Evolutionary conservation across 2,888 invertebrate species (phyloP).

Genomic region (Erynnis tages): DNA sequence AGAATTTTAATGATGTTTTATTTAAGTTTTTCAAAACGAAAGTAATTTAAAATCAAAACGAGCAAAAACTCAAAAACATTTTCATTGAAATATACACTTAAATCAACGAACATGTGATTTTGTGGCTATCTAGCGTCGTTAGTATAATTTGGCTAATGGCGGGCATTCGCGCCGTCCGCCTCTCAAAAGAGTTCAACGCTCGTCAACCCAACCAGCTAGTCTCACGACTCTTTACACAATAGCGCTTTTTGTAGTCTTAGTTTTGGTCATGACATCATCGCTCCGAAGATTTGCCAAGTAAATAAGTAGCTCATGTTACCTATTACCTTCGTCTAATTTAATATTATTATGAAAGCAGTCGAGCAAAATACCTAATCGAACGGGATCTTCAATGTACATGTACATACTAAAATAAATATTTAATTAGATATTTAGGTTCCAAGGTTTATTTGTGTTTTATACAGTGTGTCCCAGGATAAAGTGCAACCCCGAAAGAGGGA

Average conservation of each 20-base stretch:
- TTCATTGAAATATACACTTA: not conserved
- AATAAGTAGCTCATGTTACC: conserved; percentile 6
- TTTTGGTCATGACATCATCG: conserved; percentile 78
- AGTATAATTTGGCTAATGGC: conserved; percentile 70
- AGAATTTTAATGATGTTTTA: not conserved
- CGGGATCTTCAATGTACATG: no score
- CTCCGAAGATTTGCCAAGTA: not conserved
- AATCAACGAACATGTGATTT: conserved; percentile 1
- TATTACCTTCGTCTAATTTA: not conserved
- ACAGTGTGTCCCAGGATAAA: no score
- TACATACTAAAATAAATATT: no score
- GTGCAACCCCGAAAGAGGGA: no score
- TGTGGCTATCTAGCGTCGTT: conserved; percentile 40
- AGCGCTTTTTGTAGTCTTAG: conserved; percentile 71
- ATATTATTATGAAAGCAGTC: not conserved
- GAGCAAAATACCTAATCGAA: no score
- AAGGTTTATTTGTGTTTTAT: no score
- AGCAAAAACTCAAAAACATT: not conserved
- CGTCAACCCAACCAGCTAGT: conserved; percentile 65
- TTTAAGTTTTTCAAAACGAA: not conserved
- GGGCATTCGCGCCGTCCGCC: conserved; percentile 49
- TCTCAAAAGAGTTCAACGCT: conserved; percentile 77
- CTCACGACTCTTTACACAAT: conserved; percentile 77
- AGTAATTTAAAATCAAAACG: not conserved
- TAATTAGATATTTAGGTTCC: no score